Evolutionary conservation across 2,797 vertebrate genomes (phyloP), one percentile per base, ranked within the genome.

Genomic region (Neosalanx taihuensis): DNA sequence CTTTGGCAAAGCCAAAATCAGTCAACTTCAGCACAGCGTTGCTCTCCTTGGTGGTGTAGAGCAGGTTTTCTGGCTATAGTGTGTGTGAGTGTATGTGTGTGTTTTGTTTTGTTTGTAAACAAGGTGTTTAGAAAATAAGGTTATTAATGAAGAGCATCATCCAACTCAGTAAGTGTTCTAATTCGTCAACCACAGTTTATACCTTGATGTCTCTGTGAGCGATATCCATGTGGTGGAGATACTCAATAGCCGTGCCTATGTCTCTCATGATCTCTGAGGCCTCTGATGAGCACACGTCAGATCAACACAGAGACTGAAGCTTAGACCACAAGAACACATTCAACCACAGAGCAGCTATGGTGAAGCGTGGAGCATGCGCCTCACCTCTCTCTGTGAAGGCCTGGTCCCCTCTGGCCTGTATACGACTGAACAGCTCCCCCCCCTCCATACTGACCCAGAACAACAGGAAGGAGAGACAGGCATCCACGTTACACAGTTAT

Each of bases 181-280:
- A 46, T 46, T 13, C 10, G 41, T 46, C 41, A 46, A 46, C 13
- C 3, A 46, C 12, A 46, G 41, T 46, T 46, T 9, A 46, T 20
- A 99, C 98, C 96, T 99, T 99, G 82, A 99, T 94, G 1, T 99
- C 98, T 83, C 98, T 92, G 87, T 99, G 98, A 0, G 98, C 98
- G 0, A 99, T 97, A 86, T 96, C 92, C 79, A 95, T 93, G 53
- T 91, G 92, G 79, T 99, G 98, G 68, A 99, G 94, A 69, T 91
- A 96, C 67, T 96, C 91, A 65, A 98, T 98, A 85, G 97, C 97
- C 4, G 93, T 95, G 65, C 97, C 96, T 1, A 99, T 99, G 87
- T 98, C 95, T 69, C 91, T 90, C 98, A 99, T 97, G 74, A 98
- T 98, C 86, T 94, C 96, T 46, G 96, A 95, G 1, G 93, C 97